These are phyloP conservation scores for Rotaria sp. DNA, from an alignment of 2,888 invertebrate species.

Conservation along the genomic window DNA sequence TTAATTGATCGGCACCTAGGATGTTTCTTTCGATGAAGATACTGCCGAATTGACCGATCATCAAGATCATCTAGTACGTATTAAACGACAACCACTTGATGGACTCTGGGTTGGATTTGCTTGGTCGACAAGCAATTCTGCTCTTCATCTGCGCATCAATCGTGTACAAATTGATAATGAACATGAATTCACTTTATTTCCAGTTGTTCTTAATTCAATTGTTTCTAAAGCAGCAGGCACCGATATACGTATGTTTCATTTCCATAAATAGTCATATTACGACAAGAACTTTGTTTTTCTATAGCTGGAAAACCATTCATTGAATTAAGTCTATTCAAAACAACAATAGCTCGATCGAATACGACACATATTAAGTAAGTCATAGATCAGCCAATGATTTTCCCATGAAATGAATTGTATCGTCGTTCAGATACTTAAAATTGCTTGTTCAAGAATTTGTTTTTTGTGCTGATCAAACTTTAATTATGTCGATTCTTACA, in stretches of 20 bases:
- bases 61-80: background rate
- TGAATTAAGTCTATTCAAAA: constrained; percentile 29
- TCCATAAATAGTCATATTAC: background rate
- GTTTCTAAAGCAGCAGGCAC: background rate
- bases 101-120: background rate
- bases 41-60: background rate
- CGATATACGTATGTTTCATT: background rate
- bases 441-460: constrained; percentile 85
- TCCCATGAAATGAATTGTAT: background rate
- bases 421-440: constrained; percentile 68
- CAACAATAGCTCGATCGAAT: constrained; percentile 19
- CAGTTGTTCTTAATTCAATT: constrained; percentile 49
- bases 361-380: constrained; percentile 47
- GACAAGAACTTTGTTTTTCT: background rate
- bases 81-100: background rate
- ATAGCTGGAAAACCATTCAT: constrained; percentile 33
- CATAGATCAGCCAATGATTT: background rate
- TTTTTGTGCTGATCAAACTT: constrained; percentile 82
- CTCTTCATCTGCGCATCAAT: background rate
- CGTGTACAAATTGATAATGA: background rate
- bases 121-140: background rate
- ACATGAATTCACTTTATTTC: constrained; percentile 62
- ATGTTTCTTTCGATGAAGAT: background rate
- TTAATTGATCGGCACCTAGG: background rate
- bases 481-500: constrained; percentile 74